Evolutionary conservation across 2,797 vertebrate genomes (phyloP).

Genomic region (Allobates femoralis): DNA sequence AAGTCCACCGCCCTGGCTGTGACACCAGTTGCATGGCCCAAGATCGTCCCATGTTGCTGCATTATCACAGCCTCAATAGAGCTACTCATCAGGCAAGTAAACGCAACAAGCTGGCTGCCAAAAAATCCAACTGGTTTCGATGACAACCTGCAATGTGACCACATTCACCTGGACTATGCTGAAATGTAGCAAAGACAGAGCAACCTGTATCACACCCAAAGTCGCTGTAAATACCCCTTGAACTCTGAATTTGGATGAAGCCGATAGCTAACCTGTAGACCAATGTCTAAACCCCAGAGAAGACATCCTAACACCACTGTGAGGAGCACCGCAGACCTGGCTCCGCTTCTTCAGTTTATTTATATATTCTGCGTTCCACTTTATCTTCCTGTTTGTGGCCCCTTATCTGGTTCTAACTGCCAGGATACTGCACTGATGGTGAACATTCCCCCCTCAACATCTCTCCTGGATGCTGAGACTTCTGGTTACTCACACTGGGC

Average conservation of each 20-base stretch:
- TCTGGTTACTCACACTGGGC: slow-evolving; percentile 14
- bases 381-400: slow-evolving; percentile 37
- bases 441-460: slow-evolving; percentile 42
- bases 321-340: not conserved
- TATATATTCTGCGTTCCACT: not conserved
- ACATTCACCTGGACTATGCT: no score
- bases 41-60: no score
- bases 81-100: no score
- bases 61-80: no score
- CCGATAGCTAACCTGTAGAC: not conserved
- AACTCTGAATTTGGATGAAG: not conserved
- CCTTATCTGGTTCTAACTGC: slow-evolving; percentile 44
- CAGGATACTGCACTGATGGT: slow-evolving; percentile 25
- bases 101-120: no score
- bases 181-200: no score
- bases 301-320: not conserved
- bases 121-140: no score
- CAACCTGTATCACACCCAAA: no score
- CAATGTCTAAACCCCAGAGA: not conserved
- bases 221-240: no score
- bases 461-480: slow-evolving; percentile 48
- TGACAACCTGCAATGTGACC: no score
- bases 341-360: not conserved
- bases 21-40: no score
- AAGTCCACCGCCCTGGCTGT: no score